These are phyloP conservation scores for Oreochromis aureus DNA, from an alignment of 2,113 vertebrate genomes.

Conservation along the genomic window DNA sequence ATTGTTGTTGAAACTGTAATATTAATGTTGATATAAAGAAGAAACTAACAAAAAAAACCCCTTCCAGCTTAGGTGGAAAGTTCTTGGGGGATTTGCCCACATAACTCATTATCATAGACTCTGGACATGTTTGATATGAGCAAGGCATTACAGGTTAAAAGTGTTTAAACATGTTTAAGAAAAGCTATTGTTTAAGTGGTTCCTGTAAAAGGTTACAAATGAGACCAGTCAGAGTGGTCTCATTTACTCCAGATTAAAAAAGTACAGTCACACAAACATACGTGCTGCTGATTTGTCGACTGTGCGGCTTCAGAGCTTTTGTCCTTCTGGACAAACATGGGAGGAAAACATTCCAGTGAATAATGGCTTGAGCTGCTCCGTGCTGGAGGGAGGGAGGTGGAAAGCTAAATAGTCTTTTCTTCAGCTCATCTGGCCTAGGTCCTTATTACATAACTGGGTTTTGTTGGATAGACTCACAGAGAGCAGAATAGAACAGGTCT, in stretches of 20 bases:
- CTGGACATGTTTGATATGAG: background rate
- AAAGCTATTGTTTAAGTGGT: background rate
- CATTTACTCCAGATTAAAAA: slow-evolving; percentile 11
- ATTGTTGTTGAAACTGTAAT: background rate
- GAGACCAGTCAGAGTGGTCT: background rate
- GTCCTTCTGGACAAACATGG: slow-evolving; percentile 38
- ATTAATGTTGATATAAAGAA: background rate
- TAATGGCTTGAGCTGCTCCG: slow-evolving; percentile 35
- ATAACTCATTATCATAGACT: background rate
- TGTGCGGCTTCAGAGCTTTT: background rate
- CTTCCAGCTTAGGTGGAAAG: background rate
- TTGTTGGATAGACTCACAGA: slow-evolving; percentile 14
- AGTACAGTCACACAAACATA: background rate
- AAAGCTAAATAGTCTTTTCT: slow-evolving; percentile 43
- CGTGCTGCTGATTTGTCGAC: background rate
- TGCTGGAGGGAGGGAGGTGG: slow-evolving; percentile 11
- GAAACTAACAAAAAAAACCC: background rate
- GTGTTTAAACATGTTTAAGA: background rate
- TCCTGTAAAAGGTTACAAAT: slow-evolving; percentile 11
- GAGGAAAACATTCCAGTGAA: slow-evolving; percentile 49
- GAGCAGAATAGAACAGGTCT: slow-evolving; percentile 7
- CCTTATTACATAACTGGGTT: slow-evolving; percentile 48
- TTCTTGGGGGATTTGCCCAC: background rate
- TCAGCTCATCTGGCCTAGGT: slow-evolving; percentile 37
- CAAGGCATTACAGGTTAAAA: background rate